Evolutionary conservation across 2,888 invertebrate genomes (phyloP), one percentile per base, ranked within the genome.

Genomic region (Apotomis turbidana): DNA sequence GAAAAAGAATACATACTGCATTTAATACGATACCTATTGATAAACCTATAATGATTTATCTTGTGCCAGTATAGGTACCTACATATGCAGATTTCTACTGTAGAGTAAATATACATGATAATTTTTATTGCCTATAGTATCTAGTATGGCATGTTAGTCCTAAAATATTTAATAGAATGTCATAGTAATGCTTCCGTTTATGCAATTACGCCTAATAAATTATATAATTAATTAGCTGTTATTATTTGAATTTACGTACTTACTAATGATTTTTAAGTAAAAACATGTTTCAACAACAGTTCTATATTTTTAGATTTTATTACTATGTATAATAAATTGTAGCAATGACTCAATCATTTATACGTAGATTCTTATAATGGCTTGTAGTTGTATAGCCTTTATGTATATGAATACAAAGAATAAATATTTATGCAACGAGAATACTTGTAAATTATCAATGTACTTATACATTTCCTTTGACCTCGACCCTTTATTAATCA

Each of bases 341-440:
- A 44, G 54, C 6, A 38, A 49, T 61, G 27, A 61, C 36, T 44
- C 5, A 61, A 59, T 46, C 54, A 46, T 66, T 8, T 54, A 13
- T 61, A 44, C 36, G 69, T 69, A 69, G 46, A 44, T 15, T 52
- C 27, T 38, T 52, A 51, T 68, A 51, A 6, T 15, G 0, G 13
- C 15, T 57, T 58, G 54, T 61, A 69, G 68, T 46, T 61, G 46
- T 61, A 15, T 61, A 61, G 61, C 36, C 12, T 60, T 27, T 36
- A 46, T 61, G 10, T 44, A n/a, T 58, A 49, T 12, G 8, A 41
- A 70, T 44, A 52, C 63, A 52, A 63, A 58, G 5, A 51, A 38
- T 51, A 70, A 63, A 63, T 70, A 58, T 68, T 52, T 58, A 64
- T 64, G 58, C 70, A 59, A 58, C 3, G 62, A 55, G 8, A 38